Percentiles rank a stretch among this genome's conserved stretches.
phyloP scores from a whole-genome alignment of 2,113 vertebrate genomes.

The Chaenogobius annularis region DNA sequence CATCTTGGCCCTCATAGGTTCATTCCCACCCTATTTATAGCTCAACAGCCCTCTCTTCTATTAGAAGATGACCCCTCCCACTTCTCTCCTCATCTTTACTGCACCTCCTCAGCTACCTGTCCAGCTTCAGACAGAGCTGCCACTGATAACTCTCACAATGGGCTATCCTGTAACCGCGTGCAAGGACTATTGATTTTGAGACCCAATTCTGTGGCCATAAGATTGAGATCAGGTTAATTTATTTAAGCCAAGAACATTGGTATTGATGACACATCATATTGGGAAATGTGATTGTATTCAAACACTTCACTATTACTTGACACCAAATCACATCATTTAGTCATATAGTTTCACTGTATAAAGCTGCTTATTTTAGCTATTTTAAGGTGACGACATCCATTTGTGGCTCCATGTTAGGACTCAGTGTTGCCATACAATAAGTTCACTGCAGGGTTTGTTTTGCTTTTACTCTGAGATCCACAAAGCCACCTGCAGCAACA shows the following conservation, averaged over 20 bases:
- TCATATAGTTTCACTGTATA: not conserved
- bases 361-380: slow-evolving; percentile 26
- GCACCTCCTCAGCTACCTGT: slow-evolving; percentile 42
- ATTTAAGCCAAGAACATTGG: too few relatives aligned
- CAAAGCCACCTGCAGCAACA: slow-evolving; percentile 53
- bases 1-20: slow-evolving; percentile 36
- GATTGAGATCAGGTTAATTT: slow-evolving; percentile 16
- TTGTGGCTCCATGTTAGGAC: slow-evolving; percentile 4
- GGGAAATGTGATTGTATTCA: not conserved
- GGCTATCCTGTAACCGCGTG: slow-evolving; percentile 18
- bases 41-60: slow-evolving; percentile 38
- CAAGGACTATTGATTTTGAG: slow-evolving; percentile 11
- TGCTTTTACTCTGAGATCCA: slow-evolving; percentile 24
- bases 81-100: slow-evolving; percentile 7
- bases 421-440: slow-evolving; percentile 6
- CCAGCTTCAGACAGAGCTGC: slow-evolving; percentile 31
- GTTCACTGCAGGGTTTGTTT: not conserved
- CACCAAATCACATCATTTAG: too few relatives aligned
- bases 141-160: slow-evolving; percentile 26
- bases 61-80: slow-evolving; percentile 21
- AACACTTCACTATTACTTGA: not conserved
- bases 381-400: slow-evolving; percentile 43
- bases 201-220: not conserved
- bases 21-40: slow-evolving; percentile 38
- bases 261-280: slow-evolving; percentile 3